Conservation (phyloP, 2,888 invertebrate species). For the Alloplasta piceator region DNA sequence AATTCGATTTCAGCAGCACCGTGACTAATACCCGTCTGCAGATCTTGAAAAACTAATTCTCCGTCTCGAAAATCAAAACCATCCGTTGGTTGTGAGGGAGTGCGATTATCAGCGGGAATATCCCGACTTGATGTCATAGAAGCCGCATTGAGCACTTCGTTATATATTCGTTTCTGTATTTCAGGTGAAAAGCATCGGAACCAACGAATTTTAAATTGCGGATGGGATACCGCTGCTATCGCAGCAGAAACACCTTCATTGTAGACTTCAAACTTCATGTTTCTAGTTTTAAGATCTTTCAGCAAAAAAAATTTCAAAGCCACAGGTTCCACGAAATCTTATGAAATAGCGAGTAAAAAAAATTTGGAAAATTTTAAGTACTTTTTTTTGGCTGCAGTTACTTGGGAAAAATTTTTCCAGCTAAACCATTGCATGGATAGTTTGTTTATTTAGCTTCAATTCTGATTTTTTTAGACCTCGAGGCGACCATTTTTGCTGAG, state of each 20-base stretch:
- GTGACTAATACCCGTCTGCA: slow-evolving; percentile 9
- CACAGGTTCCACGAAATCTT: too few relatives aligned
- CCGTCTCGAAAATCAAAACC: slow-evolving; percentile 29
- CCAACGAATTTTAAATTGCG: slow-evolving; percentile 35
- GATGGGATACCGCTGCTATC: slow-evolving; percentile 37
- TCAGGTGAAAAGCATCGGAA: slow-evolving; percentile 30
- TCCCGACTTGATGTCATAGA: slow-evolving; percentile 12
- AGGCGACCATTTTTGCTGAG: too few relatives aligned
- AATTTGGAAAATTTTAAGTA: too few relatives aligned
- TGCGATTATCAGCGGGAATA: not conserved
- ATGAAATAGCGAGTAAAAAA: too few relatives aligned
- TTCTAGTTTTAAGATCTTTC: too few relatives aligned
- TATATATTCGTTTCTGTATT: slow-evolving; percentile 12
- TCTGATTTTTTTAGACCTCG: too few relatives aligned
- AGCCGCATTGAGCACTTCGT: slow-evolving; percentile 12
- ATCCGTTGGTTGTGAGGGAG: slow-evolving; percentile 1
- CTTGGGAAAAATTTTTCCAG: too few relatives aligned
- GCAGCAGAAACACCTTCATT: slow-evolving; percentile 26
- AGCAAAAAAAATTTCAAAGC: too few relatives aligned
- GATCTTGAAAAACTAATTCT: slow-evolving; percentile 23
- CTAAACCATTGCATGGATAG: too few relatives aligned
- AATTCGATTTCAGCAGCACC: too few relatives aligned
- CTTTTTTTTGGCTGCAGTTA: too few relatives aligned
- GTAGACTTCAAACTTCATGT: slow-evolving; percentile 26
- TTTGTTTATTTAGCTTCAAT: too few relatives aligned